Base-by-base conservation (phyloP, 2,797 vertebrate species). In the Parauchenoglanis punctatus region DNA sequence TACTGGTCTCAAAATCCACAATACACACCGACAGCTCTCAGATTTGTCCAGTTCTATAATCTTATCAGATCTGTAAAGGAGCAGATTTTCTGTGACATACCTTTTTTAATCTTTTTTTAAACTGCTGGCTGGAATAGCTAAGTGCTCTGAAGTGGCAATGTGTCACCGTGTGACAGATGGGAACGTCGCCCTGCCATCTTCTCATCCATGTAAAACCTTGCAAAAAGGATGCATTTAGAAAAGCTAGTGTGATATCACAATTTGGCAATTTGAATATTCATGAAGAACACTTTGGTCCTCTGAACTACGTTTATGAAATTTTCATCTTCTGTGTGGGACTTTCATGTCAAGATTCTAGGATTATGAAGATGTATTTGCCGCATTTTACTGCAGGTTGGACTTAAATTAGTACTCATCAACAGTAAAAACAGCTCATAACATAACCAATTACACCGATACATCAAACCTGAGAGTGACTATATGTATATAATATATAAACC, bases 121-220 rank as follows among this genome's bases (percentile, higher is more conserved):
- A 59, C 52, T 81, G 10, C 77, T 81, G 54, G 77, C 35, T 58
- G n/a, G 7, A 73, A 82, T 61, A 3, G 8, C 20, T 82, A 59
- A 52, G 78, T 72, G 70, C 58, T 76, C 15, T 58, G 20, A 87
- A 76, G 49, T 76, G 58, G 61, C 81, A 76, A 73, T 13, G 35
- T 73, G 61, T 87, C 80, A 83, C 44, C 35, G 46, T 15, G 46
- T 56, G 81, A 65, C 86, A 87, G 81, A 87, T 87, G 76, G 86
- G 56, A 65, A 54, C 49, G 46, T 35, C 52, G 20, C 44, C 59
- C 28, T 73, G 72, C 78, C 86, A 65, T 87, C 80, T 65, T 65
- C 65, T 49, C 59, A 44, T 77, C 70, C 49, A 61, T 17, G 23
- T 56, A 72, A 67, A 70, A 13, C 49, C 65, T 35, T 49, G 28